Base-by-base conservation (phyloP, 2,113 vertebrate species). In the Chlorodrepanis virens region DNA sequence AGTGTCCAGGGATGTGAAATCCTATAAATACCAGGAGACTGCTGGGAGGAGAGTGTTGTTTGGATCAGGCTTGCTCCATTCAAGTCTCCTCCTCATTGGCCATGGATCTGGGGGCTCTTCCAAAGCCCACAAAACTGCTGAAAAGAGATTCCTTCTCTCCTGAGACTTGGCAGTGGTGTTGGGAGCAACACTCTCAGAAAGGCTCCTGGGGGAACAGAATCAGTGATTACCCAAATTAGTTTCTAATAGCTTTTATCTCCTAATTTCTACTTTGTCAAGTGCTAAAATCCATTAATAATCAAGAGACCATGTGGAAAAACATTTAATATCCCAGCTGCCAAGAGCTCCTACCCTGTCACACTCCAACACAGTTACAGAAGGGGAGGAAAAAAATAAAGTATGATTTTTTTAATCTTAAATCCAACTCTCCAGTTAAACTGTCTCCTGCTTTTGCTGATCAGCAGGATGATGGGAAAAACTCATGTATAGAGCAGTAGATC, bases 251-350 rank as follows among this genome's bases (percentile, higher is more conserved):
- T 94, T 96, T 95, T 98, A 89, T 98, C 97, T 93, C 54, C 95
- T 90, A 94, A 97, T 93, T 94, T 97, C 83, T 93, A 87, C 85
- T 96, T 96, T 96, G 95, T 86, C 89, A 83, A 97, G 92, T 94
- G 83, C 92, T 96, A 83, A 96, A 95, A 96, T 95, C 94, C 96
- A 93, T 97, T 97, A 97, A 97, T 78, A 89, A 97, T 95, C 97
- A 97, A 91, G 83, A 96, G 84, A 85, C 60, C 95, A 82, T 25
- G 71, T 87, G 74, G 50, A 96, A 97, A 96, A 92, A 91, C 92
- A 92, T 86, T 97, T 74, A 96, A 92, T 74, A 83, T 85, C 70
- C 77, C 87, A 72, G 89, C 79, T 91, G 71, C 90, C 90, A 83
- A 94, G 70, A 86, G 94, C 60, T 84, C 42, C 69, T 24, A 56